These are phyloP conservation scores for Anarrhichthys ocellatus DNA, from an alignment of 2,113 vertebrate species.

Conservation along the genomic window DNA sequence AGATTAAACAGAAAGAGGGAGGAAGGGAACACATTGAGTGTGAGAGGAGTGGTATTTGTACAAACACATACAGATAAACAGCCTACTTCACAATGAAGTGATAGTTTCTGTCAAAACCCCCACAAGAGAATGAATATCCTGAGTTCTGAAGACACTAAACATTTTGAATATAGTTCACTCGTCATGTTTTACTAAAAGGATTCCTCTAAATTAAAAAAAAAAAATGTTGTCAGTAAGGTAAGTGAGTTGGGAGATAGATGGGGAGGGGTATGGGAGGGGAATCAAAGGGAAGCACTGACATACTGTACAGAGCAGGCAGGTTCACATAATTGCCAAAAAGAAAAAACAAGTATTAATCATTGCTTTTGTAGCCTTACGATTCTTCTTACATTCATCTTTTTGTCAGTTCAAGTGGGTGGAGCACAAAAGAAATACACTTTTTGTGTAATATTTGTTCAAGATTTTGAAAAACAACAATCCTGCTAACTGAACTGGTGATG, in stretches of 20 bases:
- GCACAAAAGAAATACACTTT: neutral
- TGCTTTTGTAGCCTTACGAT: slow-evolving; percentile 90
- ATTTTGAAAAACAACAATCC: slow-evolving; percentile 5
- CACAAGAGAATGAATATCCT: slow-evolving; percentile 13
- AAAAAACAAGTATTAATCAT: slow-evolving; percentile 81
- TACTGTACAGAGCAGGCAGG: slow-evolving; percentile 80
- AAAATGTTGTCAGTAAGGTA: slow-evolving; percentile 47
- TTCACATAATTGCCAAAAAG: slow-evolving; percentile 82
- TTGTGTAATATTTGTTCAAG: slow-evolving; percentile 2
- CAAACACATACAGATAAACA: slow-evolving; percentile 45
- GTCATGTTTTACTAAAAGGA: neutral
- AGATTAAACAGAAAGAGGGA: slow-evolving; percentile 47
- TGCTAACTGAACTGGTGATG: neutral
- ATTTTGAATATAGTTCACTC: slow-evolving; percentile 19
- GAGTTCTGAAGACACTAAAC: neutral
- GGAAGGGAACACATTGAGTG: slow-evolving; percentile 54
- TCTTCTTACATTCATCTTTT: slow-evolving; percentile 25
- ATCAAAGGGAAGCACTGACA: slow-evolving; percentile 71
- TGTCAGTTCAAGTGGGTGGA: neutral
- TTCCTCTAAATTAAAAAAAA: neutral
- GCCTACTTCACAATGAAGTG: slow-evolving; percentile 36
- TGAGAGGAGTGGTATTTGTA: slow-evolving; percentile 23
- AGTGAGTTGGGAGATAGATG: slow-evolving; percentile 63
- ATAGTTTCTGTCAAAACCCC: slow-evolving; percentile 31
- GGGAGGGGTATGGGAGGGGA: slow-evolving; percentile 61